A percentile compares a stretch with the other conserved stretches of the same genome.
Conservation (phyloP, 2,797 vertebrate species). For the Artibeus lituratus region DNA sequence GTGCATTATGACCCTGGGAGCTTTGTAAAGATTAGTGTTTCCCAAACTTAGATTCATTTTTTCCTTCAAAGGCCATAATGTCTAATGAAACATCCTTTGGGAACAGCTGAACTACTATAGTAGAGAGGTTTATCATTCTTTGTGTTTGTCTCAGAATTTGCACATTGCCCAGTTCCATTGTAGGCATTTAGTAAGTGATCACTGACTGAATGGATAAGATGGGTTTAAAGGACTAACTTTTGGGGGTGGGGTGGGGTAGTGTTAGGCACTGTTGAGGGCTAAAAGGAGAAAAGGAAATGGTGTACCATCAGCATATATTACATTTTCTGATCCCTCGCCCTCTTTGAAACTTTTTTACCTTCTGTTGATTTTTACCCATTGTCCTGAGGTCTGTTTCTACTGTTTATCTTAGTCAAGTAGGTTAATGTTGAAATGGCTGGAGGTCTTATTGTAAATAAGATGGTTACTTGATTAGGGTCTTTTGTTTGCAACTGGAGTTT, state of each 20-base stretch:
- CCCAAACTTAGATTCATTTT: not conserved
- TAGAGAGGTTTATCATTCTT: not conserved
- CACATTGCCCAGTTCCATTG: not conserved
- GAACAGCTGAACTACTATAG: not conserved
- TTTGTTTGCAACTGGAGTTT: conserved; percentile 15
- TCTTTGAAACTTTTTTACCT: not conserved
- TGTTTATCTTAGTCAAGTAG: not conserved
- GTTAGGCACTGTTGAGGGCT: not conserved
- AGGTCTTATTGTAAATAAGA: not conserved
- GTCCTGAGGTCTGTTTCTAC: not conserved
- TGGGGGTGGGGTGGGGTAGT: not conserved
- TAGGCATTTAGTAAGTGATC: not conserved
- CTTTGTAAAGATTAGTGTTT: not conserved
- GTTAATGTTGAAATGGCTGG: not conserved
- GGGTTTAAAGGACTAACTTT: not conserved
- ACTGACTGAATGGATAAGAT: not conserved
- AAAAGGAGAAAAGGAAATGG: not conserved
- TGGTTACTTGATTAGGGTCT: not conserved
- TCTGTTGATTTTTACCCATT: not conserved
- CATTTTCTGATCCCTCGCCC: not conserved
- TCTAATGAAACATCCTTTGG: not conserved
- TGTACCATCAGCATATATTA: not conserved
- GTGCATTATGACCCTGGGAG: not conserved
- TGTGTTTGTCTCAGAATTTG: not conserved
- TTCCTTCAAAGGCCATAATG: not conserved